Evolutionary conservation across 35 echinoderm and acorn worm species (phyloP).

Genomic region (Diadema setosum): DNA sequence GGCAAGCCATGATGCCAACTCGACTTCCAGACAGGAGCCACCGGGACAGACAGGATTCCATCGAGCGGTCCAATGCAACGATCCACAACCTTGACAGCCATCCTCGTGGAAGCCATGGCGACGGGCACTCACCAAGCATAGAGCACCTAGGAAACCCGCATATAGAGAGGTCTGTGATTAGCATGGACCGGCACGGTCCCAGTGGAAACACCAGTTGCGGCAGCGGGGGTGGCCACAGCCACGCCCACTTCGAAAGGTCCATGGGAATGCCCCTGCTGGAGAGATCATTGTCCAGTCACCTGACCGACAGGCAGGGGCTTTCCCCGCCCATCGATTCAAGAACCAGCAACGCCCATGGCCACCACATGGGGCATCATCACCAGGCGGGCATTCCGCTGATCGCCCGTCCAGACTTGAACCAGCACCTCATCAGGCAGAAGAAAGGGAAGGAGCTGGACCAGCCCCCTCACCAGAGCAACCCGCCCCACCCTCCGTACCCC

Average conservation of each 20-base stretch:
- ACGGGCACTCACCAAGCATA: not conserved
- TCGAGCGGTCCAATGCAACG: not conserved
- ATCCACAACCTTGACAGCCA: not conserved
- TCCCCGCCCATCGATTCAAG: not conserved
- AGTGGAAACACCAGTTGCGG: not conserved
- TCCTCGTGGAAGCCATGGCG: not conserved
- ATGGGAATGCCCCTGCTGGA: not conserved
- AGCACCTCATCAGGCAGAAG: not conserved
- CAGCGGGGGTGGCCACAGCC: not conserved
- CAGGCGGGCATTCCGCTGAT: not conserved
- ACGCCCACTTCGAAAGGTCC: not conserved
- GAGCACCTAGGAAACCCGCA: not conserved
- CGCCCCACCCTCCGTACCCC: not conserved
- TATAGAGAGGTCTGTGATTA: constrained; percentile 10
- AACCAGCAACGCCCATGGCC: not conserved
- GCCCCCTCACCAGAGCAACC: constrained; percentile 12
- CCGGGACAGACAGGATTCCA: not conserved
- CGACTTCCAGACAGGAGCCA: not conserved
- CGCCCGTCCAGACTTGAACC: not conserved
- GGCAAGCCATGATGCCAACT: not conserved
- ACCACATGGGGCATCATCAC: constrained; percentile 2
- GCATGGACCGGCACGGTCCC: not conserved
- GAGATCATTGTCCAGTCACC: not conserved
- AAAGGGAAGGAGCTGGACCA: not conserved
- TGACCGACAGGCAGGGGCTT: not conserved